A percentile compares a stretch with the other conserved stretches of the same genome.
Conservation (phyloP, 2,113 vertebrate species). For the Tautogolabrus adspersus region DNA sequence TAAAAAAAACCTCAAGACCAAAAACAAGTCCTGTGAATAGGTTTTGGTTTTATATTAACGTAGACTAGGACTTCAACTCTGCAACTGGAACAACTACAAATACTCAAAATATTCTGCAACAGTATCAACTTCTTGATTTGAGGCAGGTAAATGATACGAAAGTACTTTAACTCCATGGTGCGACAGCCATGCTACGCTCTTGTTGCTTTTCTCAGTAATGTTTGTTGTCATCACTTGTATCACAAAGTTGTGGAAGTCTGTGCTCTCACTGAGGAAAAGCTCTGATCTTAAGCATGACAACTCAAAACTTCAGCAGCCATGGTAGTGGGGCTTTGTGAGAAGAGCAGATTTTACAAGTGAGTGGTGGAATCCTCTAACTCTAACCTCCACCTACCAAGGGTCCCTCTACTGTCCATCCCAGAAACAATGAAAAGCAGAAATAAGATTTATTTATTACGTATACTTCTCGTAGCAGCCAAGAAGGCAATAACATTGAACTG, state of each 20-base stretch:
- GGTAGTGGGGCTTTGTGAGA: neutral
- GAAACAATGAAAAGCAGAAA: too few species aligned
- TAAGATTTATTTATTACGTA: too few species aligned
- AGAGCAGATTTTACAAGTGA: neutral
- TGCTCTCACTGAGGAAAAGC: neutral
- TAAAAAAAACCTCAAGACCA: neutral
- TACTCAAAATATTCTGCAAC: too few species aligned
- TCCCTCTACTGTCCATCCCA: too few species aligned
- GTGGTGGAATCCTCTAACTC: too few species aligned
- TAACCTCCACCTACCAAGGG: too few species aligned
- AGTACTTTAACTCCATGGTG: neutral
- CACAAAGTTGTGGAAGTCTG: neutral
- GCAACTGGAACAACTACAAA: too few species aligned
- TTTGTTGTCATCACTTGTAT: slow-evolving; percentile 21
- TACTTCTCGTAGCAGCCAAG: too few species aligned
- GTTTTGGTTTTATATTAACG: neutral
- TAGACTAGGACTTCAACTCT: too few species aligned
- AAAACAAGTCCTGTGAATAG: neutral
- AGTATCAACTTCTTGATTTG: neutral
- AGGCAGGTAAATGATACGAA: neutral
- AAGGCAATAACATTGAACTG: too few species aligned
- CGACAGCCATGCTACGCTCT: too few species aligned
- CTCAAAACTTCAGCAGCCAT: too few species aligned
- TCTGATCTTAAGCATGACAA: neutral
- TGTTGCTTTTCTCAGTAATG: neutral